Base-by-base conservation (phyloP, 2,888 invertebrate species). In the Parnassius orleans region DNA sequence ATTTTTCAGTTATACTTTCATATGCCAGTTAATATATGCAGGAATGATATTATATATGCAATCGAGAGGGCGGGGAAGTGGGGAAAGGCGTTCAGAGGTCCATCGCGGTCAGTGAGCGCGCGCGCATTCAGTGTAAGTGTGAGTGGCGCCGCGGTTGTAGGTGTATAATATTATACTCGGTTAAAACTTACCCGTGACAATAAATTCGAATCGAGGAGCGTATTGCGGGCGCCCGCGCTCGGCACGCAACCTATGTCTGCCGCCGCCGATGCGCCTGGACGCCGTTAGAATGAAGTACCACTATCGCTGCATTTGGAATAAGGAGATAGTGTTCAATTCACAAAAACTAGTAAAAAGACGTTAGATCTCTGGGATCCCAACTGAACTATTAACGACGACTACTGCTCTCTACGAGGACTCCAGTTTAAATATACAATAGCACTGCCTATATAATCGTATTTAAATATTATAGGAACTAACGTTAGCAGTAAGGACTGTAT, bases 291-390 rank as follows among this genome's bases (percentile, higher is more conserved):
- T 92, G 92, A 91, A 91, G 92, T 95, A 95, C 94, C 94, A 94
- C 92, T 96, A 96, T 94, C 95, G 94, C 90, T 96, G 96, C 94
- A 96, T 96, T 93, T 97, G 97, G 97, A 97, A 96, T 92, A 95
- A 95, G 92, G 96, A 97, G 93, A 97, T 97, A 90, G 95, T 97
- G 91, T 95, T 97, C 93, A 97, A 97, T 93, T 97, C 97, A 87
- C 96, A 97, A 88, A 97, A 97, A 93, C 93, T 97, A 83, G 97
- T 97, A 79, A 97, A 97, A 92, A 96, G 97, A 96, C 97, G 97
- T 93, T 96, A 96, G 95, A 86, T 74, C 70, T 69, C 65, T 66
- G 72, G 69, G 72, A 65, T 69, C 74, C 67, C 69, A 65, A 72
- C 77, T 78, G 83, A 79, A 78, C 75, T 77, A 73, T 77, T 69